Evolutionary conservation across 1,140 invertebrate genomes (phyloP).

Genomic region (Cylas formicarius): DNA sequence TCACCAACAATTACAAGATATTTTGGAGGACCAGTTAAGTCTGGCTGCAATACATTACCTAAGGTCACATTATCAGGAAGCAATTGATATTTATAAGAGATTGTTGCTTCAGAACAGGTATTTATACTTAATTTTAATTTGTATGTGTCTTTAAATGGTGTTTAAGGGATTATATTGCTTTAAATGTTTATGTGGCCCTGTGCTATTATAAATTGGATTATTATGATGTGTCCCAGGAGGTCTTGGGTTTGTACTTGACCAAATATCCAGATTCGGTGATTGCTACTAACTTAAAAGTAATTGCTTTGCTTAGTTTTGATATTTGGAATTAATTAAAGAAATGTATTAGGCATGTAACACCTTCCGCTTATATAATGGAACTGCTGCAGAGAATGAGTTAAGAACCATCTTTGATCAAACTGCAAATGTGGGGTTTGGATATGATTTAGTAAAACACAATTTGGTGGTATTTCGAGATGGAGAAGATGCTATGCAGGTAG

Average conservation of each 20-base stretch:
- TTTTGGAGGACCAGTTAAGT: slow-evolving; percentile 90
- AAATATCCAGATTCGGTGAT: slow-evolving; percentile 90
- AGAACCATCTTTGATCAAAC: slow-evolving; percentile 73
- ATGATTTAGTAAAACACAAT: slow-evolving; percentile 93
- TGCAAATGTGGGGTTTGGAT: slow-evolving; percentile 76
- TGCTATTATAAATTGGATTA: slow-evolving; percentile 98
- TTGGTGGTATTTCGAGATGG: slow-evolving; percentile 92
- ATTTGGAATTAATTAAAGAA: slow-evolving; percentile 2
- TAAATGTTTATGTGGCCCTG: slow-evolving; percentile 95
- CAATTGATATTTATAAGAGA: slow-evolving; percentile 97
- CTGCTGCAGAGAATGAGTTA: slow-evolving; percentile 82
- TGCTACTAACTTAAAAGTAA: slow-evolving; percentile 89
- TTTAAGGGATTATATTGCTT: slow-evolving; percentile 80
- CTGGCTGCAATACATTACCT: slow-evolving; percentile 95
- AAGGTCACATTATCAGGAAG: slow-evolving; percentile 93
- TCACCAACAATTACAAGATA: slow-evolving; percentile 78
- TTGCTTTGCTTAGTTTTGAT: not conserved
- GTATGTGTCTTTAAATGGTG: slow-evolving; percentile 6
- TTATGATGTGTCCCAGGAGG: slow-evolving; percentile 88
- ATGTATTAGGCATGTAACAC: slow-evolving; percentile 38
- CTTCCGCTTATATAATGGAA: slow-evolving; percentile 83
- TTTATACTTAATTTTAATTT: not conserved
- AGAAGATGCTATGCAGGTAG: slow-evolving; percentile 78
- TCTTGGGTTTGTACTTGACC: slow-evolving; percentile 86
- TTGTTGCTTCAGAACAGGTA: slow-evolving; percentile 86